phyloP scores from a whole-genome alignment of 2,888 invertebrate species.

The Chrysodeixis includens region DNA sequence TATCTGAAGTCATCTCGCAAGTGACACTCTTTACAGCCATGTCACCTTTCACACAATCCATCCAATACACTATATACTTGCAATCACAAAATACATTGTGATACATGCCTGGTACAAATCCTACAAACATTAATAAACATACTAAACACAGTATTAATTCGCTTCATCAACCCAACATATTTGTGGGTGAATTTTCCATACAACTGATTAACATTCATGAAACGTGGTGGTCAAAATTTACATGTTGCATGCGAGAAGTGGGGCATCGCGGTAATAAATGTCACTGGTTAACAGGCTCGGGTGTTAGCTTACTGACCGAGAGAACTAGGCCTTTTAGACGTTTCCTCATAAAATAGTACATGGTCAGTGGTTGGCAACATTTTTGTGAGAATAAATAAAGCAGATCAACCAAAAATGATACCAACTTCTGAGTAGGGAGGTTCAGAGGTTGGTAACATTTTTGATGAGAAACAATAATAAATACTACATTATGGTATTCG shows the following conservation, averaged over 20 bases:
- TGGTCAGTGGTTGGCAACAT: too few relatives aligned
- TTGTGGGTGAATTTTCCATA: constrained; percentile 39
- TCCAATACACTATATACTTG: too few relatives aligned
- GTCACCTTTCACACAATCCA: too few relatives aligned
- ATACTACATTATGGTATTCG: too few relatives aligned
- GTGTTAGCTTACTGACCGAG: constrained; percentile 22
- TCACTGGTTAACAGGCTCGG: constrained; percentile 39
- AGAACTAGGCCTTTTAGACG: constrained; percentile 11
- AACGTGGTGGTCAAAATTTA: constrained; percentile 58
- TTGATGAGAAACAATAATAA: neutral
- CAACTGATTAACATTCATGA: constrained; percentile 61
- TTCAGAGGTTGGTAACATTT: neutral
- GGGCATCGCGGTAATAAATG: constrained; percentile 60
- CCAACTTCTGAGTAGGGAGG: too few relatives aligned
- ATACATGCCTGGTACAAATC: too few relatives aligned
- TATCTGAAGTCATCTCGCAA: too few relatives aligned
- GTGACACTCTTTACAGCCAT: too few relatives aligned
- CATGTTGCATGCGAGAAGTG: constrained; percentile 61
- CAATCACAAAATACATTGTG: too few relatives aligned
- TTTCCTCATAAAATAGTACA: constrained; percentile 14
- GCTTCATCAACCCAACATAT: constrained; percentile 25
- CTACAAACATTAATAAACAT: neutral
- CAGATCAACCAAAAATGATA: too few relatives aligned
- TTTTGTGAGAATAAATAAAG: too few relatives aligned
- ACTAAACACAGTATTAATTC: constrained; percentile 28